Evolutionary conservation across 2,797 vertebrate species (phyloP), one percentile per base, ranked within the genome.

Genomic region (Xerus rutilus): DNA sequence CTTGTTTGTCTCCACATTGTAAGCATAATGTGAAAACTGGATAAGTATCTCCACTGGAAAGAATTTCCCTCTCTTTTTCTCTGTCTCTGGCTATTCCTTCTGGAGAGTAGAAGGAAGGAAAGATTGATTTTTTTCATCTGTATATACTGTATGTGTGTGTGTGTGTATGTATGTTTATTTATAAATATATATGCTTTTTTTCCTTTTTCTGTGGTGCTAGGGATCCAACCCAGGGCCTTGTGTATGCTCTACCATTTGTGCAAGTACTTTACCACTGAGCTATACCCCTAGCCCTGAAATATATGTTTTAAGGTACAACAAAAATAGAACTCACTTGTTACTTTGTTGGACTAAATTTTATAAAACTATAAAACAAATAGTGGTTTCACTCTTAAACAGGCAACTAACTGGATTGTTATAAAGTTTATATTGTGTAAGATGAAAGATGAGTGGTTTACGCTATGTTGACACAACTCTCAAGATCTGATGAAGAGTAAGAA

Each of bases 311-410:
- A 95, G 17, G 65, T 7, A 65, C 9, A 78, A 91, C 57, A 62
- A 67, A 88, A 65, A 30, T 2, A 81, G 72, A 79, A 43, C 45
- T 69, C 52, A 20, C 30, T 81, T 28, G 15, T 83, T 77, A 54
- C 62, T 49, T 91, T 57, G 65, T 32, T n/a, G 73, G 81, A 62
- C 20, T 85, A n/a, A n/a, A 76, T 47, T 94, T 90, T 57, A 94
- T 8, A 86, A 92, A 96, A 83, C 23, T 45, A 57, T 9, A 57
- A 82, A 69, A 47, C 39, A 57, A 85, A 82, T 21, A 79, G 39
- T 35, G 47, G 30, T 12, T 74, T 39, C 25, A 4, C 30, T 73
- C 49, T 67, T 52, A 70, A 79, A 28, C 12, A 69, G 59, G 13
- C 20, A 89, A 67, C 9, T 72, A 89, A 67, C 9, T 72, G 35